Percentiles rank a stretch among this genome's conserved stretches.
Conservation (phyloP, 2,888 invertebrate species). For the Scelioninae gen. 2 region DNA sequence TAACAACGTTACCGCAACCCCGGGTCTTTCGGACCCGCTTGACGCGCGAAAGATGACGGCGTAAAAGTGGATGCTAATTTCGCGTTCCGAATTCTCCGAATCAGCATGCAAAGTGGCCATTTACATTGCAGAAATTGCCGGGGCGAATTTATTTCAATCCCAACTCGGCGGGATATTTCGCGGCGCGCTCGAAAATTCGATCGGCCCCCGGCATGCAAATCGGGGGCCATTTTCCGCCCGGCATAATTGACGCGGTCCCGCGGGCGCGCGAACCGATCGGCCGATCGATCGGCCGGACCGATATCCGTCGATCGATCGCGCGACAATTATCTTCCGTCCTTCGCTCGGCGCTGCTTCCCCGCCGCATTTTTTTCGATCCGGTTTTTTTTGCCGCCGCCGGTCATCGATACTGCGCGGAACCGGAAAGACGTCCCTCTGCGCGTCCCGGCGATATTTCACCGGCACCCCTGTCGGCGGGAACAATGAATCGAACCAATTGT, state of each 20-base stretch:
- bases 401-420: slow-evolving; percentile 36
- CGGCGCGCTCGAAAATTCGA: slow-evolving; percentile 4
- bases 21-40: neutral
- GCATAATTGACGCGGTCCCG: too few relatives aligned
- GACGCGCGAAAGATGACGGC: neutral
- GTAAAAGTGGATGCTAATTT: slow-evolving; percentile 4
- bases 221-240: slow-evolving; percentile 7
- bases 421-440: slow-evolving; percentile 47
- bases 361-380: neutral
- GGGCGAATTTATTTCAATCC: slow-evolving; percentile 23
- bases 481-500: slow-evolving; percentile 52
- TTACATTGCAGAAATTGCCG: slow-evolving; percentile 26
- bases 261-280: neutral
- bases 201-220: slow-evolving; percentile 24
- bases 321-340: neutral
- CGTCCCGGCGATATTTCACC: slow-evolving; percentile 42
- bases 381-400: slow-evolving; percentile 19
- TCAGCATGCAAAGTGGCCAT: slow-evolving; percentile 30
- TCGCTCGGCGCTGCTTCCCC: neutral
- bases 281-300: slow-evolving; percentile 27
- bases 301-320: slow-evolving; percentile 24
- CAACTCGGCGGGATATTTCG: slow-evolving; percentile 10
- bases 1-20: slow-evolving; percentile 23
- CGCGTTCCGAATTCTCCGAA: neutral
- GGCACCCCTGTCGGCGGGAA: slow-evolving; percentile 40